Percentiles rank a stretch among this genome's conserved stretches.
These are phyloP conservation scores for Dicyrtomina minuta DNA, from an alignment of 2,888 invertebrate species.

Conservation along the genomic window DNA sequence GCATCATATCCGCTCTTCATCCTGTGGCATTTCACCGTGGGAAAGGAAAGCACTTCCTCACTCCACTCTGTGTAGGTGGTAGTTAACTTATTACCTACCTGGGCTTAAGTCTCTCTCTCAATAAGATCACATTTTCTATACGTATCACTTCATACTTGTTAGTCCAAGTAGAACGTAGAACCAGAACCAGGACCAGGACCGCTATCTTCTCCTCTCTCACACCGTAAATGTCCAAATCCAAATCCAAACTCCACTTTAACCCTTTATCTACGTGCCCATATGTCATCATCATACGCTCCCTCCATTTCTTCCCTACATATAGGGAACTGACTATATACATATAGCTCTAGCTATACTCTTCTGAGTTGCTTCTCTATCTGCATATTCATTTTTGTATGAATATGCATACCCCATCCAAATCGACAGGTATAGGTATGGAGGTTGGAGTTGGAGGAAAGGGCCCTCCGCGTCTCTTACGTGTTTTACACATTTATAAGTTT, in stretches of 20 bases:
- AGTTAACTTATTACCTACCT: constrained; percentile 38
- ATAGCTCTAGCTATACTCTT: no score
- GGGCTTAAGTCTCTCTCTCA: constrained; percentile 5
- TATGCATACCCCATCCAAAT: no score
- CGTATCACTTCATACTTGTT: background rate
- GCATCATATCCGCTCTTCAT: constrained; percentile 52
- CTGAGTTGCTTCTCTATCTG: no score
- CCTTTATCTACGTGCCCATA: constrained; percentile 2
- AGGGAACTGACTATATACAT: background rate
- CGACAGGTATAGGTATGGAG: no score
- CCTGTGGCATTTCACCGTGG: constrained; percentile 53
- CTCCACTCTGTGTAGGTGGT: constrained; percentile 38
- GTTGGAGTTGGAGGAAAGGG: no score
- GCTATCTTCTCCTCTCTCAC: background rate
- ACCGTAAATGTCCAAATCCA: background rate
- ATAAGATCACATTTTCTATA: constrained; percentile 22
- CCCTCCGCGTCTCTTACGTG: no score
- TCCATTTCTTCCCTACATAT: no score
- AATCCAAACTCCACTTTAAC: background rate
- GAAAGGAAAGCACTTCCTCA: constrained; percentile 54
- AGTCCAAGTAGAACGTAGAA: background rate
- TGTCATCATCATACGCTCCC: background rate
- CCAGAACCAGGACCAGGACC: no score
- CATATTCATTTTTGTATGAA: no score
- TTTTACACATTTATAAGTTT: no score